A percentile compares a stretch with the other conserved stretches of the same genome.
These are phyloP conservation scores for Anthonomus grandis DNA, from an alignment of 1,140 invertebrate genomes.

Conservation along the genomic window DNA sequence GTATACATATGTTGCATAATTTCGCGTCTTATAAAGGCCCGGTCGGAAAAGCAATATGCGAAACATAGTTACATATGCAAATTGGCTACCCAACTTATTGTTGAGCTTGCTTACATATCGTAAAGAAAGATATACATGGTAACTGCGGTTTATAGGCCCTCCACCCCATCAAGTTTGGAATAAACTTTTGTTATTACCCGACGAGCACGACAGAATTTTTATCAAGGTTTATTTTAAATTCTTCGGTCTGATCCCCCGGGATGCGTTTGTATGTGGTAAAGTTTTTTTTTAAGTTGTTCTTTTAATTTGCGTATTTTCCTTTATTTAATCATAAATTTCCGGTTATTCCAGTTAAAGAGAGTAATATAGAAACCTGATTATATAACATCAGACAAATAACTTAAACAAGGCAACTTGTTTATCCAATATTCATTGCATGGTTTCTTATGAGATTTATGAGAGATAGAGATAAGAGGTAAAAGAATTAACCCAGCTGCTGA, in stretches of 20 bases:
- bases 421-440: too few relatives aligned
- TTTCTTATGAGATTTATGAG: too few relatives aligned
- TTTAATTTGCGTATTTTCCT: constrained; percentile 22
- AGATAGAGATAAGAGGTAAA: too few relatives aligned
- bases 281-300: constrained; percentile 16
- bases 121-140: constrained; percentile 34
- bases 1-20: constrained; percentile 7
- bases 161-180: constrained; percentile 23
- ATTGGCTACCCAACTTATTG: constrained; percentile 43
- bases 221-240: constrained; percentile 26
- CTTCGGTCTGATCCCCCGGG: constrained; percentile 3
- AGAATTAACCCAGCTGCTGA: too few relatives aligned
- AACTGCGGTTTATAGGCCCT: constrained; percentile 26
- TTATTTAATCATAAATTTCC: too few relatives aligned
- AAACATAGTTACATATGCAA: constrained; percentile 44
- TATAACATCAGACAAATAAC: too few relatives aligned
- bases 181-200: constrained; percentile 26
- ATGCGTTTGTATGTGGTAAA: constrained; percentile 17
- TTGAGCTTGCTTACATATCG: constrained; percentile 34
- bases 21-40: constrained; percentile 15
- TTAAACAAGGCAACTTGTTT: too few relatives aligned
- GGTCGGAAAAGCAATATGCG: constrained; percentile 27
- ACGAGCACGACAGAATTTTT: constrained; percentile 21
- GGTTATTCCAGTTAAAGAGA: too few relatives aligned
- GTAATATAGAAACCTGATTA: too few relatives aligned